phyloP scores from a whole-genome alignment of 2,888 invertebrate species.

The Thereva nobilitata region DNA sequence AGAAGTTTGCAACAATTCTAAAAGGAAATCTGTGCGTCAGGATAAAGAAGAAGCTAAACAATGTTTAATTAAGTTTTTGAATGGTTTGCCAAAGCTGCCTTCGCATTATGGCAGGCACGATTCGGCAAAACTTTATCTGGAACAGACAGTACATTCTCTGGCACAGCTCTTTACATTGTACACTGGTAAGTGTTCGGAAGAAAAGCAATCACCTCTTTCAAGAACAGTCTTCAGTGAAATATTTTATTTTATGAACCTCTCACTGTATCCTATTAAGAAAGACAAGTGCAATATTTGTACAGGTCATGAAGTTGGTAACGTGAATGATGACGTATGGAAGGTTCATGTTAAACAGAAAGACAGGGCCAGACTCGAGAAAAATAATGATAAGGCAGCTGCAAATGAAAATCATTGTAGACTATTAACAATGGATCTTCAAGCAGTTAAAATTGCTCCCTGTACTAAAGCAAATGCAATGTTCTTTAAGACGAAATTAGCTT shows the following conservation, averaged over 20 bases:
- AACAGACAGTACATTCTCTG: not conserved
- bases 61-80: not conserved
- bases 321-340: not conserved
- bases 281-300: not conserved
- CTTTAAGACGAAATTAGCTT: slow-evolving; percentile 6
- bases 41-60: too few relatives aligned
- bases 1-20: too few relatives aligned
- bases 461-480: not conserved
- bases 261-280: slow-evolving; percentile 1
- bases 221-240: not conserved
- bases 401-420: not conserved
- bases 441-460: not conserved
- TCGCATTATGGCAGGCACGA: not conserved
- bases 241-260: slow-evolving; percentile 3
- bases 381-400: not conserved
- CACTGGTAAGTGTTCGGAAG: not conserved
- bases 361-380: not conserved
- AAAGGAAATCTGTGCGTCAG: too few relatives aligned
- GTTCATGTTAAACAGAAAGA: not conserved
- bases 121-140: not conserved
- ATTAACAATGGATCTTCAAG: slow-evolving; percentile 1
- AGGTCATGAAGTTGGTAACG: not conserved
- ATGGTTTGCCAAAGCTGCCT: not conserved
- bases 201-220: not conserved
- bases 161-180: not conserved